Evolutionary conservation across 2,113 vertebrate genomes (phyloP).

Genomic region (Vimba vimba): DNA sequence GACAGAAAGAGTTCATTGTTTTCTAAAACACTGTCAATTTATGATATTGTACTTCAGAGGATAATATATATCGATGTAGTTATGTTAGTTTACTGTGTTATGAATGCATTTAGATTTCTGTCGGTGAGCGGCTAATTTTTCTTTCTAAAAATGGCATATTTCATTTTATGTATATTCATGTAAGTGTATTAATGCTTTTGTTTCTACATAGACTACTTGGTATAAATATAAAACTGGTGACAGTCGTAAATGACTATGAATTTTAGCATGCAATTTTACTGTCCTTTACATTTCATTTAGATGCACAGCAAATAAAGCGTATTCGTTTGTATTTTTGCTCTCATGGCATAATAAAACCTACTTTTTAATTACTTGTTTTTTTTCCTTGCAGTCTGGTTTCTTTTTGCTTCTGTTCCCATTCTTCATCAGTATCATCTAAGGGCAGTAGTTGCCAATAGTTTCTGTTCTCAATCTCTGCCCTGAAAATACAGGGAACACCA

Average conservation of each 20-base stretch:
- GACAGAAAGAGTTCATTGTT: neutral
- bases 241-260: neutral
- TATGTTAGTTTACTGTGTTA: neutral
- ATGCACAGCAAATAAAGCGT: neutral
- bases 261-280: neutral
- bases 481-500: constrained; percentile 64
- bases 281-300: neutral
- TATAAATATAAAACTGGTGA: neutral
- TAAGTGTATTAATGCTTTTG: neutral
- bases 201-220: neutral
- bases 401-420: constrained; percentile 79
- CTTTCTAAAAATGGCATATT: neutral
- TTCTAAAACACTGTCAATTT: neutral
- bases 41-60: neutral
- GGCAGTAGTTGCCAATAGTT: constrained; percentile 67
- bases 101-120: neutral
- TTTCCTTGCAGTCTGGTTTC: constrained; percentile 62
- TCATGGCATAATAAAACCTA: constrained; percentile 8
- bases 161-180: neutral
- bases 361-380: neutral
- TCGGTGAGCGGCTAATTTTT: neutral
- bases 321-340: neutral
- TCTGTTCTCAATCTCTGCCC: constrained; percentile 81
- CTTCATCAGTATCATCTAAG: constrained; percentile 82
- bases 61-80: neutral